Base-by-base conservation (phyloP, 2,888 invertebrate genomes). In the Papilio demoleus region DNA sequence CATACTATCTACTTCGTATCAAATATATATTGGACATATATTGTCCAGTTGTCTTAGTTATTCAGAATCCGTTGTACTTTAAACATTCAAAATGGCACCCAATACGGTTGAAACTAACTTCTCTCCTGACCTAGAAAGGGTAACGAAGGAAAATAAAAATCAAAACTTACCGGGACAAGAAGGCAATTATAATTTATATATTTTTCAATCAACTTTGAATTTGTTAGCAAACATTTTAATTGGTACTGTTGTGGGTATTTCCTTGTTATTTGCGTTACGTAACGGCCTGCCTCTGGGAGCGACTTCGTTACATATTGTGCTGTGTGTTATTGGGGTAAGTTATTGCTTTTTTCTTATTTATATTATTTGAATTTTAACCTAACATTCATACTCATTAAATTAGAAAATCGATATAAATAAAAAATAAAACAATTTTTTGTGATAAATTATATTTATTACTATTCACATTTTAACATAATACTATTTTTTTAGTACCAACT, bases 241-340 rank as follows among this genome's bases (percentile, higher is more conserved):
- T 56, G 87, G 88, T 12, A 72, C 78, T 11, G 77, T 82, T 1
- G 83, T 84, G 0, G 82, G 81, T n/a, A 67, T 80, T 1, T 45
- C 65, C 4, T 14, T 85, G 0, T 24, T 80, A 3, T 88, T 75
- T 63, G 76, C 83, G 2, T 80, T 85, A 4, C 78, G 81, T 70
- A 67, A 65, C 67, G 83, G 82, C 22, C 4, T 76, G 4, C 82
- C 84, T 0, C 17, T 83, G 1, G 74, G 73, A 58, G 71, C 80
- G 0, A 84, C 82, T 4, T 71, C 76, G 36, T 62, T 79, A 40
- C 88, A 88, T 69, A 79, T 88, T 24, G 70, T 83, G 6, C 70
- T 88, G 53, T 88, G 88, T 73, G 86, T 87, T 24, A 64, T 85
- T 53, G 88, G 88, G 80, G 88, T 89, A 73, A 87, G 88, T 82